A percentile compares a stretch with the other conserved stretches of the same genome.
Evolutionary conservation across 1,140 invertebrate genomes (phyloP).

Genomic region (Drosophila nigrodunni): DNA sequence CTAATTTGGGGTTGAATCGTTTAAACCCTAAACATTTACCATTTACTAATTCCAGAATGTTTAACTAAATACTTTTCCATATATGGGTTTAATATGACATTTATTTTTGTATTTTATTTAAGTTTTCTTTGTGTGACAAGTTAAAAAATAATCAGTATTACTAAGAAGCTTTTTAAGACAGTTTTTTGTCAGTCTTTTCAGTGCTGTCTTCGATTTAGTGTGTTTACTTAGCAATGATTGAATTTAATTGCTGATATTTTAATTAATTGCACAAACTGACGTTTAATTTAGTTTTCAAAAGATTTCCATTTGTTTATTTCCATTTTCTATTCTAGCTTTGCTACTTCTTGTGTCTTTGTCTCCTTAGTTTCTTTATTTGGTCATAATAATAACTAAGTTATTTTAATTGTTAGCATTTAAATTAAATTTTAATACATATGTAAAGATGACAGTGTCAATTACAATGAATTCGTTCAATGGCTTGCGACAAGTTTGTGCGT

Average conservation of each 20-base stretch:
- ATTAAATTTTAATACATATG: constrained; percentile 2
- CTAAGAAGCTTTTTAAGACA: too few relatives aligned
- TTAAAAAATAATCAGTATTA: too few relatives aligned
- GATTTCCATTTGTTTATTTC: neutral
- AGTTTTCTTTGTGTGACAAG: neutral
- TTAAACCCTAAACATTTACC: constrained; percentile 24
- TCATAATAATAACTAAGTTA: too few relatives aligned
- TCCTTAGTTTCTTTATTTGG: too few relatives aligned
- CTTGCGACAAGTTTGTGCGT: neutral
- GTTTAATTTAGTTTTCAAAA: too few relatives aligned
- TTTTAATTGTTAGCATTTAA: neutral
- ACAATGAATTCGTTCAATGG: constrained; percentile 8
- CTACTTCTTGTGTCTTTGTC: too few relatives aligned
- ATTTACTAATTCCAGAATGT: constrained; percentile 46
- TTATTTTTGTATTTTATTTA: neutral
- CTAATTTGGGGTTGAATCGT: neutral
- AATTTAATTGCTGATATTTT: too few relatives aligned
- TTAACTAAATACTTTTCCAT: constrained; percentile 44
- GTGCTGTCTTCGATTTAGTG: neutral
- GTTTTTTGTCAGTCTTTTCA: too few relatives aligned
- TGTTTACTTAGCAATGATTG: neutral
- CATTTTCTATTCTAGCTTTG: too few relatives aligned
- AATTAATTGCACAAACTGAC: neutral
- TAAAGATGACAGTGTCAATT: neutral
- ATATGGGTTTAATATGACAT: neutral